Base-by-base conservation (phyloP, 2,113 vertebrate genomes). In the Oncorhynchus mykiss region DNA sequence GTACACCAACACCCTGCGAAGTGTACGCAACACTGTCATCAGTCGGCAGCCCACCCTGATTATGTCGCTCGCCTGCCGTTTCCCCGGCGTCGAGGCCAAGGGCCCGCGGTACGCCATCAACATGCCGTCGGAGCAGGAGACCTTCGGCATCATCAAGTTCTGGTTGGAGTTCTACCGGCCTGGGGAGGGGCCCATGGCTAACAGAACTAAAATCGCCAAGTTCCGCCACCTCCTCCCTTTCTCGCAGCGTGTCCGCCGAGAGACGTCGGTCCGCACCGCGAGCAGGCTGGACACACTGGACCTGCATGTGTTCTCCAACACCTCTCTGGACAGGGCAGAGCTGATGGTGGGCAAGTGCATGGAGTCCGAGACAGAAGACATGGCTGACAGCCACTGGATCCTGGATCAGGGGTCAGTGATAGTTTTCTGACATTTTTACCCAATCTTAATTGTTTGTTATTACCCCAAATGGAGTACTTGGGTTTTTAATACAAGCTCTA, bases 1-100 rank as follows among this genome's bases (percentile, higher is more conserved):
- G 72, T 92, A 88, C 85, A 91, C 88, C 77, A 93, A 93, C 87
- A 91, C 84, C 34, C 75, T 93, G 75, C 67, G 79, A 68, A 93
- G 81, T 6, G 73, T 88, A 1, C 81, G 34, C 71, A 59, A 18
- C 64, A 76, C 88, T 0, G 39, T 78, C 65, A 77, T 92, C 57
- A 88, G 72, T 64, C 87, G 89, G 7, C 2, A 7, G 29, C 87
- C 90, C 8, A 73, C 70, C 2, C 80, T 93, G 29, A 7, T 88
- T 20, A 81, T 93, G 51, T 91, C 91, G 1, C 70, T 93, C 69
- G 91, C 91, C 70, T 93, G 92, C 73, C 87, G 89, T 6, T 87
- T 92, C 77, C 80, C 79, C 0, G 24, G 2, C 20, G 11, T 68
- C 18, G 27, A 74, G 68, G 75, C 75, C 14, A 68, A 25, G 5